These are phyloP conservation scores for Rhea americana DNA, from an alignment of 2,113 vertebrate genomes.

Conservation along the genomic window DNA sequence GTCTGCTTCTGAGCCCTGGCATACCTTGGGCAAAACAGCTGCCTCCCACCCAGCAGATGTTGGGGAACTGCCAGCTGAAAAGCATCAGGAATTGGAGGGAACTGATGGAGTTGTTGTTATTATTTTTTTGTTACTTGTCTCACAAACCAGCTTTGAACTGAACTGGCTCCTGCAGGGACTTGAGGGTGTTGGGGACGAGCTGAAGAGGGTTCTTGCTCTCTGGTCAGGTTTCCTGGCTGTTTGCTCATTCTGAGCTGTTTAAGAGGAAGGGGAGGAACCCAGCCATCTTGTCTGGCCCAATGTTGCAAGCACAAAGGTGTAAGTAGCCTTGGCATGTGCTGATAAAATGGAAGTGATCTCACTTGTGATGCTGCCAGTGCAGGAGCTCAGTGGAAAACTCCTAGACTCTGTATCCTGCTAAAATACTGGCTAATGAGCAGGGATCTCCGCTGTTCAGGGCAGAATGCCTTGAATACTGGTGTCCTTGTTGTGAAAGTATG, in stretches of 20 bases:
- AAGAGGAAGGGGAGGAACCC: not conserved
- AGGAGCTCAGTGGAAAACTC: not conserved
- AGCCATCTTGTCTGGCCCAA: conserved; percentile 26
- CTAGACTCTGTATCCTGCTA: not conserved
- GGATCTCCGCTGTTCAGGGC: not conserved
- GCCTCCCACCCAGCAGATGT: not conserved
- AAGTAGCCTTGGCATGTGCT: not conserved
- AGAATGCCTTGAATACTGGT: no score
- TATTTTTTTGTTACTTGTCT: not conserved
- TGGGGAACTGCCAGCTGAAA: not conserved
- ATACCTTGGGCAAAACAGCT: no score
- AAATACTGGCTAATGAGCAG: no score
- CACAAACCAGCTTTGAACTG: no score
- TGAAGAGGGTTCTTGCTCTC: not conserved
- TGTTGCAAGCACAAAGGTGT: not conserved
- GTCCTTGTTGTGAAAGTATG: not conserved
- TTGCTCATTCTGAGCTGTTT: no score
- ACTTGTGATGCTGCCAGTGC: not conserved
- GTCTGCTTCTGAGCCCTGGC: no score
- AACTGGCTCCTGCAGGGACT: not conserved
- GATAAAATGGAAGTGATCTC: conserved; percentile 2
- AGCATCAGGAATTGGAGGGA: not conserved
- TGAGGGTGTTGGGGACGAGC: not conserved
- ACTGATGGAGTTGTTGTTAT: not conserved
- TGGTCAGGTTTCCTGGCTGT: not conserved